Evolutionary conservation across 1,140 invertebrate species (phyloP).

Genomic region (Nymphalis io): DNA sequence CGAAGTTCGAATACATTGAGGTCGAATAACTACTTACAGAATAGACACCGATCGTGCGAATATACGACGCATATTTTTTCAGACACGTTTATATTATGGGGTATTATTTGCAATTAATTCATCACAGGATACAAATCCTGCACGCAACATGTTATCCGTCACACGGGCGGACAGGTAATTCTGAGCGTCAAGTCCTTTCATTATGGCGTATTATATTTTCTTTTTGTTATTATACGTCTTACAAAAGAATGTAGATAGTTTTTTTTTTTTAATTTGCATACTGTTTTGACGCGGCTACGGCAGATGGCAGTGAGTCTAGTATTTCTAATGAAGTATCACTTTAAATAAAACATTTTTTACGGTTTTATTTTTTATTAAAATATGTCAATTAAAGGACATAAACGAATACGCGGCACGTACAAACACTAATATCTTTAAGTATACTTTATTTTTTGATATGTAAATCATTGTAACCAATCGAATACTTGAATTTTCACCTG

Average conservation of each 20-base stretch:
- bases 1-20: no score
- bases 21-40: background rate
- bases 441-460: no score
- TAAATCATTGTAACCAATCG: no score
- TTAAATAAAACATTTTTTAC: background rate
- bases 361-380: background rate
- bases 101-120: constrained; percentile 33
- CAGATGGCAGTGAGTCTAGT: background rate
- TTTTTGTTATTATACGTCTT: constrained; percentile 26
- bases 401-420: background rate
- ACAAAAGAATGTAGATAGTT: constrained; percentile 8
- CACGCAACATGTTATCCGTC: constrained; percentile 34
- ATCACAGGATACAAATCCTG: constrained; percentile 31
- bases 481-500: no score
- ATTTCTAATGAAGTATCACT: background rate
- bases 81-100: constrained; percentile 1
- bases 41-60: background rate
- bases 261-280: constrained; percentile 23
- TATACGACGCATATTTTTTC: background rate
- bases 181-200: constrained; percentile 19
- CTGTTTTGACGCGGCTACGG: constrained; percentile 21
- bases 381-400: background rate
- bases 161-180: constrained; percentile 37
- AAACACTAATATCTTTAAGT: no score
- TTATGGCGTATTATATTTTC: constrained; percentile 14